Evolutionary conservation across 1,140 invertebrate species (phyloP).

Genomic region (Apocrypta bakeri): DNA sequence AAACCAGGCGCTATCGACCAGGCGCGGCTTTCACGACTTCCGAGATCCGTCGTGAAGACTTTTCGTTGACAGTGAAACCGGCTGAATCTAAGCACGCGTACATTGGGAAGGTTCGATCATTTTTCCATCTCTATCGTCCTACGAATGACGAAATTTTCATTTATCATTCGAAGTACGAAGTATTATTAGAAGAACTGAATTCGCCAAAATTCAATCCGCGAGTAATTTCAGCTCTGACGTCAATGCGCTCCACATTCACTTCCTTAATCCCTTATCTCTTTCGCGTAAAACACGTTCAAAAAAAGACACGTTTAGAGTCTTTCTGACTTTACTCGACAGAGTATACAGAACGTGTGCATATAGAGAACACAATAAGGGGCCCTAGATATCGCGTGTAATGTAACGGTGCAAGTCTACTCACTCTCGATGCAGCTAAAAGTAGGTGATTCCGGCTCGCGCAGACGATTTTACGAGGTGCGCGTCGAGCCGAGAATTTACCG

Average conservation of each 20-base stretch:
- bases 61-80: neutral
- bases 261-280: neutral
- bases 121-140: too few species aligned
- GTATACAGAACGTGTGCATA: too few species aligned
- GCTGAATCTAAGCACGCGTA: neutral
- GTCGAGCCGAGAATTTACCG: conserved; percentile 63
- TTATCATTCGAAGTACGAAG: too few species aligned
- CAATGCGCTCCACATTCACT: neutral
- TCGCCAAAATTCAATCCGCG: neutral
- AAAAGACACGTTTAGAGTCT: too few species aligned
- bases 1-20: too few species aligned
- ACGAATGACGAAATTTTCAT: too few species aligned
- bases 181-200: too few species aligned
- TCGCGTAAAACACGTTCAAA: neutral
- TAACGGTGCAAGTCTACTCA: too few species aligned
- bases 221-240: conserved; percentile 4
- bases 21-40: conserved; percentile 15
- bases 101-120: too few species aligned
- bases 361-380: neutral
- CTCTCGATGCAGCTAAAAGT: conserved; percentile 40
- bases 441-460: conserved; percentile 53
- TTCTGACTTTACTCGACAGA: neutral
- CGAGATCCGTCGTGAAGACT: neutral
- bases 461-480: conserved; percentile 53
- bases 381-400: too few species aligned